Percentiles rank a stretch among this genome's conserved stretches.
These are phyloP conservation scores for Limnephilus marmoratus DNA, from an alignment of 2,888 invertebrate genomes.

Conservation along the genomic window DNA sequence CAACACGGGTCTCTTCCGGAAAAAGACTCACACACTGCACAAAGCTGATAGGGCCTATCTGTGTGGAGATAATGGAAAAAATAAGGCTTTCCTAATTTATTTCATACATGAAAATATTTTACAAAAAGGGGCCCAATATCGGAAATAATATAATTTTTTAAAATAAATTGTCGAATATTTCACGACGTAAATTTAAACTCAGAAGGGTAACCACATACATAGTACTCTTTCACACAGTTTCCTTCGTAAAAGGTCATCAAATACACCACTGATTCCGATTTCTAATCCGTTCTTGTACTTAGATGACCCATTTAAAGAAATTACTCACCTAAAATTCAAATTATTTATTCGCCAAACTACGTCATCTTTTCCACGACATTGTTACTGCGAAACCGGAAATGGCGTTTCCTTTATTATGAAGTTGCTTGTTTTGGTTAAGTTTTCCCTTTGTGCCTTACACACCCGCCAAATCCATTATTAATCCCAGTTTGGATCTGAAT, in stretches of 20 bases:
- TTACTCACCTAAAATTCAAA: background rate
- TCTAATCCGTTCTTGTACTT: slow-evolving; percentile 1
- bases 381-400: background rate
- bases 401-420: background rate
- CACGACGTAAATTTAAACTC: background rate
- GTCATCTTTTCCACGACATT: background rate
- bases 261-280: background rate
- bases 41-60: too few relatives aligned
- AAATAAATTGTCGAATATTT: background rate
- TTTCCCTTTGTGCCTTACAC: background rate
- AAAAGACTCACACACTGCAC: too few relatives aligned
- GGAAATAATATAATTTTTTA: too few relatives aligned
- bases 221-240: background rate
- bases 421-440: background rate
- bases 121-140: background rate
- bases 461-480: background rate
- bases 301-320: slow-evolving; percentile 6
- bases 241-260: slow-evolving; percentile 7
- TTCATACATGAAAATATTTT: background rate
- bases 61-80: too few relatives aligned
- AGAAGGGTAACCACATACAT: slow-evolving; percentile 4
- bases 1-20: too few relatives aligned
- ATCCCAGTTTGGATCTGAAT: background rate
- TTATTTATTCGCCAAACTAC: background rate
- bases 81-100: background rate